Percentiles rank a stretch among this genome's conserved stretches.
Conservation (phyloP, 1,140 invertebrate species). For the Cephus cinctus region DNA sequence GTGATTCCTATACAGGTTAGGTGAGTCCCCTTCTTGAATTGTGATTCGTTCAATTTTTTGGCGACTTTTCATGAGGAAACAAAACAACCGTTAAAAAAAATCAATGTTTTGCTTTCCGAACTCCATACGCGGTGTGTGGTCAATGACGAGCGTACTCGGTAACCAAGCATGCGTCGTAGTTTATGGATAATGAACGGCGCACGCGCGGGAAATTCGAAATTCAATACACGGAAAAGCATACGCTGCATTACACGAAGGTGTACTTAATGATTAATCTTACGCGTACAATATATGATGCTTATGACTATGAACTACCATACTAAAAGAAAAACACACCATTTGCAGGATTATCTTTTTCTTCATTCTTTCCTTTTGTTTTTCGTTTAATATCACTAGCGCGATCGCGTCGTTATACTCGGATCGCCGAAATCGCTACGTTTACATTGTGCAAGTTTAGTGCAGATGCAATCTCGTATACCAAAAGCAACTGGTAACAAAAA, state of each 20-base stretch:
- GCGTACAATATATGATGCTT: constrained; percentile 47
- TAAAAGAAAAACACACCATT: constrained; percentile 50
- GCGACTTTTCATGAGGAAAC: too few species aligned
- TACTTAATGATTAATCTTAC: constrained; percentile 46
- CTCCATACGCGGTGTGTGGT: too few species aligned
- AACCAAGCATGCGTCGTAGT: too few species aligned
- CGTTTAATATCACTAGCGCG: constrained; percentile 32
- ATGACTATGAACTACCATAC: constrained; percentile 47
- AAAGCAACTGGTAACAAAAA: too few species aligned
- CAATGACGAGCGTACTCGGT: too few species aligned
- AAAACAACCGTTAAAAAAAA: too few species aligned
- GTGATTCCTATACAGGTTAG: too few species aligned
- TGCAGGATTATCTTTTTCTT: constrained; percentile 40
- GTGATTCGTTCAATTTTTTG: too few species aligned
- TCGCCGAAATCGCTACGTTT: constrained; percentile 2
- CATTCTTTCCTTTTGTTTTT: too few species aligned
- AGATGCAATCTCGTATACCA: neutral
- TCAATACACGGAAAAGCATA: constrained; percentile 36
- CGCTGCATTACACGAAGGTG: constrained; percentile 29
- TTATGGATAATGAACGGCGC: constrained; percentile 13
- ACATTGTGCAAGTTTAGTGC: constrained; percentile 5
- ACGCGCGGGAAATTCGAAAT: constrained; percentile 30
- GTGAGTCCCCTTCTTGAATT: too few species aligned
- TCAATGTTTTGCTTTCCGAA: too few species aligned
- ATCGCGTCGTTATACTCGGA: constrained; percentile 26